Base-by-base conservation (phyloP, 2,797 vertebrate genomes). In the Pangasius sanitwongsei region DNA sequence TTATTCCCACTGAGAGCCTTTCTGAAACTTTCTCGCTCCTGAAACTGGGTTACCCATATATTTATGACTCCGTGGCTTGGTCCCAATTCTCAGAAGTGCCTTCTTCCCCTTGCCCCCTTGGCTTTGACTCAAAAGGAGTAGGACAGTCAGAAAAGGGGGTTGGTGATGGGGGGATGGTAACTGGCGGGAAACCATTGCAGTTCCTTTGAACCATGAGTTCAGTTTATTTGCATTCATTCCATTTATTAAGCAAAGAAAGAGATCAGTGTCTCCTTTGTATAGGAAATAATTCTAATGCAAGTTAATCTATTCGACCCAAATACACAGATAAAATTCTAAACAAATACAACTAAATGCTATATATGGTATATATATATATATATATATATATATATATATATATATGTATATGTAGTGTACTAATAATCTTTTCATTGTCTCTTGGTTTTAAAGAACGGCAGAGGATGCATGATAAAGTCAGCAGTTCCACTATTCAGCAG, bases 1-100 rank as follows among this genome's bases (percentile, higher is more conserved):
- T 72, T 74, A 57, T 50, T 55, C 53, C 85, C 85, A 53, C 65
- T 6, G 70, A 75, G 85, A 86, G 34, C 48, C 31, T 31, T 34
- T 86, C 53, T 61, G 84, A 31, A 70, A 70, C 83, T 23, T 57
- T 59, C 50, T 74, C 50, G 6, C 57, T 74, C 34, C 41, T 77
- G 55, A 77, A 77, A 48, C 70, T 77, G 70, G 72, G 57, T 77
- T 77, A 34, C 55, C 13, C 37, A 20, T 75, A 20, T 77, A 61
- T 86, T 86, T 48, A 63, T 48, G 13, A 77, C 55, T 86, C 48
- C 2, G 28, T 55, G 50, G 84, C 69, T 55, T n/a, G 12, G 53
- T 74, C 53, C 41, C 57, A 77, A 34, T 77, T 48, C 85, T 63
- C 70, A 53, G 69, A 31, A 77, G 72, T 63, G 23, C 65, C 37